Evolutionary conservation across 1,140 invertebrate species (phyloP), one percentile per base, ranked within the genome.

Genomic region (Drosophila lacteicornis): DNA sequence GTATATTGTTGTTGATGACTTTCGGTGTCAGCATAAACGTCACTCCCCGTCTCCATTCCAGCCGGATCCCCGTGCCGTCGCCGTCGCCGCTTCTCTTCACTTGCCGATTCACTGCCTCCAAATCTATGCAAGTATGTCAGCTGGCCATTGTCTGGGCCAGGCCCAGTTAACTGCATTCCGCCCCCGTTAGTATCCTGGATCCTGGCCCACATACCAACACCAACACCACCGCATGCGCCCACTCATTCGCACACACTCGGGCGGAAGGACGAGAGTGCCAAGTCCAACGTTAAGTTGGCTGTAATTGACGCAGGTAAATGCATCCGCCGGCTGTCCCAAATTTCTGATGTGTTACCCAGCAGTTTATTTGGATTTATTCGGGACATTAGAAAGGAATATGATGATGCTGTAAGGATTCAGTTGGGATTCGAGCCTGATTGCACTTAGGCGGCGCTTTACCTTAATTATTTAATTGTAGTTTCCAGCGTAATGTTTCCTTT

Each of bases 21-120:
- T 86, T 86, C 63, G 66, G 79, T 86, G 82, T 86, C 82, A 86
- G 82, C 82, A 86, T 86, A 86, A 86, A 85, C 74, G 82, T 85
- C 82, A 81, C 61, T 85, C 36, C 53, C 17, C 50, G 50, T 19
- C 50, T 36, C 36, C 58, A 27, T 50, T 40, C 36, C 38, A 47
- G 46, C 30, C 47, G 27, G 25, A 17, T 30, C 15, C 27, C 15
- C 12, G 25, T 4, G 45, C 13, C 22, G 2, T 43, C 25, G 27
- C 27, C 27, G 27, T 6, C 27, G 27, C 27, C 27, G 27, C 4
- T 36, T 36, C 17, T 30, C 46, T 8, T 42, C 57, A 42, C 61
- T 17, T 50, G 25, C 65, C 59, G 22, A 45, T 65, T 69, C 30
- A 68, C 49, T 22, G 49, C 49, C 67, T 55, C 40, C 30, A 57